Conservation (phyloP, 2,797 vertebrate species). For the Micromesistius poutassou region DNA sequence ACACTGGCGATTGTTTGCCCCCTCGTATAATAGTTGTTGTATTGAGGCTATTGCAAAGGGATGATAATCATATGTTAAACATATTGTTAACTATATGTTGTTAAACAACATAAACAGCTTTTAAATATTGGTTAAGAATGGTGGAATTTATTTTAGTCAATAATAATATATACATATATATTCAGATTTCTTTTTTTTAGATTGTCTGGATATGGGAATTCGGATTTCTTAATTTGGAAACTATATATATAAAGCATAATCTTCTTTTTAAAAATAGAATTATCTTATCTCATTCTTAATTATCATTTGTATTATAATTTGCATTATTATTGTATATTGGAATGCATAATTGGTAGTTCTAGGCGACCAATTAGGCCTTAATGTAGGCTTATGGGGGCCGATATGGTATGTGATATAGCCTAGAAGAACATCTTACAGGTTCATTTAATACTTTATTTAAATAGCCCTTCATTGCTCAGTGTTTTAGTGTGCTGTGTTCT, state of each 20-base stretch:
- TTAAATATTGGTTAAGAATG: neutral
- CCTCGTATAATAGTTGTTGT: conserved; percentile 30
- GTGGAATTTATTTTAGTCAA: neutral
- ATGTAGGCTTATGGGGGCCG: neutral
- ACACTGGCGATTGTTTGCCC: conserved; percentile 51
- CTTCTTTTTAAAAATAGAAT: neutral
- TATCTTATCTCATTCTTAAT: conserved; percentile 19
- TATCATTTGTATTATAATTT: conserved; percentile 26
- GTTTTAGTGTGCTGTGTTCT: conserved; percentile 67
- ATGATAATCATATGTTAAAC: conserved; percentile 16
- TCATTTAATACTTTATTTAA: conserved; percentile 51
- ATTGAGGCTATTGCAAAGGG: conserved; percentile 27
- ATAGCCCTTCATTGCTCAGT: conserved; percentile 47
- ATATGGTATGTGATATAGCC: neutral
- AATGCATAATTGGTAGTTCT: neutral
- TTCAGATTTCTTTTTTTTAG: too few species aligned
- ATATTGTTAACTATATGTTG: neutral
- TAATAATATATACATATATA: neutral
- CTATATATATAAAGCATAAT: neutral
- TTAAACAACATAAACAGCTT: neutral
- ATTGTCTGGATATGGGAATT: too few species aligned
- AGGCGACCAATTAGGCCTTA: too few species aligned
- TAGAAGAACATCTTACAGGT: neutral
- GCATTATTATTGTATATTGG: conserved; percentile 14
- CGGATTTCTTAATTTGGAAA: too few species aligned